Percentiles rank a stretch among this genome's conserved stretches.
These are phyloP conservation scores for Xenus cinereus DNA, from an alignment of 2,113 vertebrate species.

Conservation along the genomic window DNA sequence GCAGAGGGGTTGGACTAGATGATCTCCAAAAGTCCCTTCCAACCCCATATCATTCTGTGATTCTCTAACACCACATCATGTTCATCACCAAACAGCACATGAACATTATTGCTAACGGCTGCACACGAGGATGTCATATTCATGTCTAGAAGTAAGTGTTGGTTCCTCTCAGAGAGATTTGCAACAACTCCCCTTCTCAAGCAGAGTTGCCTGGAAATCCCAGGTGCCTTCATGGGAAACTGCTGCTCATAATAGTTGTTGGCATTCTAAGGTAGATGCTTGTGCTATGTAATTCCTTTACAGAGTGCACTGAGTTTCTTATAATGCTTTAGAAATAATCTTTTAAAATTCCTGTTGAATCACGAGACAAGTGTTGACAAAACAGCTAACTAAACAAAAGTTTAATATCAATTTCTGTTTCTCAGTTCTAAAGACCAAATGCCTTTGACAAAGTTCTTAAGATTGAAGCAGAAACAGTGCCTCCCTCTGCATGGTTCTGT, in stretches of 20 bases:
- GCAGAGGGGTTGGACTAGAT: too few species aligned
- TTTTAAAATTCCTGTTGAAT: not conserved
- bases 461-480: fast-evolving
- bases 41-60: too few species aligned
- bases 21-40: too few species aligned
- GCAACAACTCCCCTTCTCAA: not conserved
- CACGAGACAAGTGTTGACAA: not conserved
- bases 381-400: not conserved
- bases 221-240: not conserved
- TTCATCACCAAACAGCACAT: not conserved
- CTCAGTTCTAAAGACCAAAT: not conserved
- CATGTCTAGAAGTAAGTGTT: not conserved
- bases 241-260: not conserved
- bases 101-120: not conserved
- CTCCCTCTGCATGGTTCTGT: not conserved
- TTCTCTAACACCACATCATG: not conserved
- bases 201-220: not conserved
- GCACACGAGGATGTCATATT: fast-evolving
- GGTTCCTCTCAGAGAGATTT: not conserved
- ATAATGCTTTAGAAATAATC: not conserved
- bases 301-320: not conserved
- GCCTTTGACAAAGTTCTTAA: not conserved
- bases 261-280: not conserved
- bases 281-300: not conserved
- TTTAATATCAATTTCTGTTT: not conserved